Conservation (phyloP, 2,113 vertebrate species). For the Anoplopoma fimbria region DNA sequence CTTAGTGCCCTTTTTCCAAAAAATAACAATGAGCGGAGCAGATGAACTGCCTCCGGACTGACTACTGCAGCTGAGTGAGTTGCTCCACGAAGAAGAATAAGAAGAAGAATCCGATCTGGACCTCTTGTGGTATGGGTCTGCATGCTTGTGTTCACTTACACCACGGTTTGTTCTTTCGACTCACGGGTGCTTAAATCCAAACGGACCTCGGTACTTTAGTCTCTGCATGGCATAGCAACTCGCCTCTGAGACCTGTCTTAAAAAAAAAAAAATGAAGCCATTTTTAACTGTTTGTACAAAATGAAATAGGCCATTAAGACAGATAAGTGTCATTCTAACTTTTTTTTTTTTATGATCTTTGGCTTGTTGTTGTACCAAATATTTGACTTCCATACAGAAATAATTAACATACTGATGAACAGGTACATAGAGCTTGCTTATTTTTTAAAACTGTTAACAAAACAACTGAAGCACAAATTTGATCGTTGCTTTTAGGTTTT, state of each 20-base stretch:
- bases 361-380: slow-evolving; percentile 69
- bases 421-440: slow-evolving; percentile 43
- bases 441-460: neutral
- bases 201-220: slow-evolving; percentile 69
- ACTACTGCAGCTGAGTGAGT: neutral
- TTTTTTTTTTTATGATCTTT: slow-evolving; percentile 64
- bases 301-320: slow-evolving; percentile 50
- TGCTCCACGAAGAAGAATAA: neutral
- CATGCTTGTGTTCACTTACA: slow-evolving; percentile 48
- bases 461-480: slow-evolving; percentile 60
- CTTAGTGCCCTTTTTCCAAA: neutral
- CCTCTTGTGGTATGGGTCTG: slow-evolving; percentile 5
- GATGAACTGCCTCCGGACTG: neutral
- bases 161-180: slow-evolving; percentile 48
- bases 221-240: slow-evolving; percentile 26
- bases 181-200: slow-evolving; percentile 72
- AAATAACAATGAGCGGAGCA: neutral
- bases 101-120: slow-evolving; percentile 6
- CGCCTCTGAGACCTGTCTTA: slow-evolving; percentile 51
- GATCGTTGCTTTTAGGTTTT: slow-evolving; percentile 7
- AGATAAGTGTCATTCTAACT: slow-evolving; percentile 43
- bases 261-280: slow-evolving; percentile 58
- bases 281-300: slow-evolving; percentile 73
- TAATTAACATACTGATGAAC: neutral
- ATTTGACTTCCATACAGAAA: slow-evolving; percentile 50